A percentile compares a stretch with the other conserved stretches of the same genome.
phyloP scores from a whole-genome alignment of 2,888 invertebrate species.

The Epistrophella euchroma region DNA sequence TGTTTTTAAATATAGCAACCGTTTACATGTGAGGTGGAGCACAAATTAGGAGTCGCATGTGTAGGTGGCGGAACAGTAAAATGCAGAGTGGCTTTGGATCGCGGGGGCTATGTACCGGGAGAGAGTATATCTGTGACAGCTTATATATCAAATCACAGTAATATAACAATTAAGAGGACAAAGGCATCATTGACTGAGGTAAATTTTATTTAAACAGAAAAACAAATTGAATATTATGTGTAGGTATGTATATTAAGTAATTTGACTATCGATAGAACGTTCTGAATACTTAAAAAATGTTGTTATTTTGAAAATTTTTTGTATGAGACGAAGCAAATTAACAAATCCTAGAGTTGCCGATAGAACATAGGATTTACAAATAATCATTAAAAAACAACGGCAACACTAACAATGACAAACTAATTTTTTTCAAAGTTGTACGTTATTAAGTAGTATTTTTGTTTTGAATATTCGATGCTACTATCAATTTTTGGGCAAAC shows the following conservation, averaged over 20 bases:
- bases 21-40: conserved; percentile 95
- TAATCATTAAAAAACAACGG: no score
- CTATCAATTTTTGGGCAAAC: no score
- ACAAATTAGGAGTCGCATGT: conserved; percentile 94
- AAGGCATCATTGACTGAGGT: conserved; percentile 91
- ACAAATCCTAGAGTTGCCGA: no score
- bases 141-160: conserved; percentile 92
- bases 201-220: conserved; percentile 23
- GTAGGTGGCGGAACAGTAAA: conserved; percentile 94
- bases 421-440: no score
- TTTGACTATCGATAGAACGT: no score
- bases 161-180: conserved; percentile 93
- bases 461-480: no score
- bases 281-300: no score
- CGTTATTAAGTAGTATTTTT: no score
- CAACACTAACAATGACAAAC: no score
- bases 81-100: conserved; percentile 93
- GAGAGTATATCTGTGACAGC: conserved; percentile 95
- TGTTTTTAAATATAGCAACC: conserved; percentile 88
- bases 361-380: no score
- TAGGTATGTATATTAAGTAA: background rate
- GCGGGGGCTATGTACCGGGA: conserved; percentile 97
- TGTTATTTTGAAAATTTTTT: no score
- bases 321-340: no score
- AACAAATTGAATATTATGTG: background rate